Evolutionary conservation across 2,888 invertebrate genomes (phyloP).

Genomic region (Megamerina dolium): DNA sequence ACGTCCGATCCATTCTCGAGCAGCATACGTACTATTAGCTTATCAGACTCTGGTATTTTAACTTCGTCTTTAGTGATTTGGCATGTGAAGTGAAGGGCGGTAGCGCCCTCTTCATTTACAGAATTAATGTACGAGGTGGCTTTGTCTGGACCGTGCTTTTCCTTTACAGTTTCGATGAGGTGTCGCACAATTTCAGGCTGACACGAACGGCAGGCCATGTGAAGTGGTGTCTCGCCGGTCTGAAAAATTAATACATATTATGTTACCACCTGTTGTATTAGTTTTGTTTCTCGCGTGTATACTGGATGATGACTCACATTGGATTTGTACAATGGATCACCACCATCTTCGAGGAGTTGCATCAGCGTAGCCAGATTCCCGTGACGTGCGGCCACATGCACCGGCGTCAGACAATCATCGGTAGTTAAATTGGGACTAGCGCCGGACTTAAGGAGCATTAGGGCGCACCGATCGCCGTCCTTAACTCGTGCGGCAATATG

Average conservation of each 20-base stretch:
- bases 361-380: conserved; percentile 84
- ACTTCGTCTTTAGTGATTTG: conserved; percentile 81
- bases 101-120: conserved; percentile 86
- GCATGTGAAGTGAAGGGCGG: conserved; percentile 90
- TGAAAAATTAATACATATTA: conserved; percentile 39
- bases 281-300: too few relatives aligned
- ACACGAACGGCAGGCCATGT: conserved; percentile 85
- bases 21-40: conserved; percentile 84
- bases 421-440: conserved; percentile 93
- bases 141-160: conserved; percentile 66
- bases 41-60: conserved; percentile 63
- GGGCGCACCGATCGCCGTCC: conserved; percentile 87
- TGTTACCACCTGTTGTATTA: too few relatives aligned
- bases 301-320: conserved; percentile 57
- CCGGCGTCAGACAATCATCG: conserved; percentile 93
- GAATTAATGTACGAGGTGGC: conserved; percentile 83
- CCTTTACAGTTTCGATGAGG: conserved; percentile 76
- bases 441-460: conserved; percentile 96
- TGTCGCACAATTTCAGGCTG: conserved; percentile 80
- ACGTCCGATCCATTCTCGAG: conserved; percentile 90
- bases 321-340: conserved; percentile 85
- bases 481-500: conserved; percentile 94
- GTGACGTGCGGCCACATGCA: conserved; percentile 90
- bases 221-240: conserved; percentile 93
- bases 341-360: conserved; percentile 86